Conservation (phyloP, 2,797 vertebrate genomes). For the Podarcis lilfordi region DNA sequence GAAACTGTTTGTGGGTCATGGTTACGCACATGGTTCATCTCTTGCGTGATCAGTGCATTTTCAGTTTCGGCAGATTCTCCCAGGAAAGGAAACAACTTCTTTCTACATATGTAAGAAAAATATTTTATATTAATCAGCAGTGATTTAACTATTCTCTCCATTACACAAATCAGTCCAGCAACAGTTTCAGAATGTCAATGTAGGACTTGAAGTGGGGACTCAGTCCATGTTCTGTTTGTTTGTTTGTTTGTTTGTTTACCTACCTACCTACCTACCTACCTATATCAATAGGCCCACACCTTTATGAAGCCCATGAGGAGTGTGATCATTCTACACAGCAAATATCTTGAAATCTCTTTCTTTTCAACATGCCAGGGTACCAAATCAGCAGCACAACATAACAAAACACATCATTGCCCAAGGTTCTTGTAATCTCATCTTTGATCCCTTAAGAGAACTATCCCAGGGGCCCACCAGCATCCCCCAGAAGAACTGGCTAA, state of each 20-base stretch:
- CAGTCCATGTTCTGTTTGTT: background rate
- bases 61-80: slow-evolving; percentile 72
- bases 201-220: background rate
- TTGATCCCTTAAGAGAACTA: background rate
- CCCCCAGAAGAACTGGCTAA: background rate
- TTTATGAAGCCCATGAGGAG: background rate
- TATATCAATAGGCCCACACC: background rate
- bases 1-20: slow-evolving; percentile 72
- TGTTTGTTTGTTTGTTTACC: too few species aligned
- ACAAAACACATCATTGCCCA: background rate
- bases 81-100: slow-evolving; percentile 77
- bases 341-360: background rate
- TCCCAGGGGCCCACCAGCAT: background rate
- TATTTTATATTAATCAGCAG: slow-evolving; percentile 39
- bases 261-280: background rate
- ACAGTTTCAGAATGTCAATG: background rate
- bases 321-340: background rate
- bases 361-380: background rate
- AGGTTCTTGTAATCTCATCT: background rate
- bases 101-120: slow-evolving; percentile 70
- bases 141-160: background rate
- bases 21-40: slow-evolving; percentile 53
- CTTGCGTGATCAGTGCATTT: slow-evolving; percentile 64
- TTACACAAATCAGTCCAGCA: background rate
- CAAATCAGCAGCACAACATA: background rate